phyloP scores from a whole-genome alignment of 1,140 invertebrate species.

The Pogonognathellus flavescens region DNA sequence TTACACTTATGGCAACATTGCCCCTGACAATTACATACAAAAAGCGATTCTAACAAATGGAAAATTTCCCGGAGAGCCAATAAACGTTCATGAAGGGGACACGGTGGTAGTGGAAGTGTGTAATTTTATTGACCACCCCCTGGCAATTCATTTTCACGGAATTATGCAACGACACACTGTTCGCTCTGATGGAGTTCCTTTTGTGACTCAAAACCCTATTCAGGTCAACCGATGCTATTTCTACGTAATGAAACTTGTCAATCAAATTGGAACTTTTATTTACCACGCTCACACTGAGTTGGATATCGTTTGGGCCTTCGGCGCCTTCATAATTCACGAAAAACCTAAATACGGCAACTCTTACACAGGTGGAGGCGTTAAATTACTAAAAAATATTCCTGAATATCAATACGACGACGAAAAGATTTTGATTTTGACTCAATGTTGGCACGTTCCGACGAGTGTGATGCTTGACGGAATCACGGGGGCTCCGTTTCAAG shows the following conservation, averaged over 20 bases:
- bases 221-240: slow-evolving; percentile 49
- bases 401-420: slow-evolving; percentile 53
- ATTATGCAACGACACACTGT: slow-evolving; percentile 27
- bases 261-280: slow-evolving; percentile 59
- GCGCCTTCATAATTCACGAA: slow-evolving; percentile 56
- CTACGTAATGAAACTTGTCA: slow-evolving; percentile 39
- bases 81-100: background rate
- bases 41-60: slow-evolving; percentile 45
- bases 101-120: slow-evolving; percentile 14
- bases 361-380: too few species aligned
- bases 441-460: slow-evolving; percentile 54
- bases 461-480: slow-evolving; percentile 32
- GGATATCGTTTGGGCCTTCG: slow-evolving; percentile 55
- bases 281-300: slow-evolving; percentile 60
- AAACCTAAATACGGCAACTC: background rate
- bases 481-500: background rate
- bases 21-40: slow-evolving; percentile 51
- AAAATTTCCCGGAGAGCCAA: slow-evolving; percentile 29
- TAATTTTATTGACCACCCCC: background rate
- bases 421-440: slow-evolving; percentile 26
- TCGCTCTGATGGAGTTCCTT: slow-evolving; percentile 50
- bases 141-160: slow-evolving; percentile 53
- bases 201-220: slow-evolving; percentile 52
- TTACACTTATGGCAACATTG: background rate
- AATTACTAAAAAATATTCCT: background rate